phyloP scores from a whole-genome alignment of 2,113 vertebrate genomes.

The Rhizomys pruinosus region DNA sequence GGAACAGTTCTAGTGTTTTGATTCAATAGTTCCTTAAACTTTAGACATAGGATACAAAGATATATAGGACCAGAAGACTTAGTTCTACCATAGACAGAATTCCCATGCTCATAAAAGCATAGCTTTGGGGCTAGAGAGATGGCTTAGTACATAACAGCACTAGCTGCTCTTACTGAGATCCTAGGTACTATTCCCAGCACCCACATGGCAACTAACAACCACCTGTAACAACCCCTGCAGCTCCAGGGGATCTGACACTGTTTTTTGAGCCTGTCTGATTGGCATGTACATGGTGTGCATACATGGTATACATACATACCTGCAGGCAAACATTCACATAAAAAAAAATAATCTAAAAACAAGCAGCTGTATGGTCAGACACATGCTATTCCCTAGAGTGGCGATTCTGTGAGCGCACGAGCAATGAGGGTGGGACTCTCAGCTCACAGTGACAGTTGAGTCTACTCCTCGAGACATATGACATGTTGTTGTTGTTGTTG shows the following conservation, averaged over 20 bases:
- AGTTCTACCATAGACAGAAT: background rate
- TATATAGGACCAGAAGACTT: background rate
- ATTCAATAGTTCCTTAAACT: background rate
- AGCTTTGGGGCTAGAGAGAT: background rate
- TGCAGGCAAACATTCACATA: background rate
- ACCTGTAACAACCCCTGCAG: background rate
- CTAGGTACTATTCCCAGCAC: too few relatives aligned
- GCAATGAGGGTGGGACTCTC: too few relatives aligned
- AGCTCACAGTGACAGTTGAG: background rate
- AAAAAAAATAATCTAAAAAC: background rate
- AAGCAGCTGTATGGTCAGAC: background rate
- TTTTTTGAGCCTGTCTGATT: background rate
- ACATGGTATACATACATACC: background rate
- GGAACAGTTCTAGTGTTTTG: background rate
- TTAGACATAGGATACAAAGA: background rate
- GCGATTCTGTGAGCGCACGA: too few relatives aligned
- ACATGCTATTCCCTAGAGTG: rapidly evolving
- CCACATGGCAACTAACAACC: too few relatives aligned
- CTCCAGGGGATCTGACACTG: background rate
- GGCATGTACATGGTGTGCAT: too few relatives aligned
- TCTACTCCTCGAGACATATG: background rate
- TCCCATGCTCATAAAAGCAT: background rate
- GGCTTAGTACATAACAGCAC: too few relatives aligned
- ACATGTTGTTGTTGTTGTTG: rapidly evolving
- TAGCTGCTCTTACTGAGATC: background rate